These are phyloP conservation scores for Takifugu flavidus DNA, from an alignment of 2,113 vertebrate genomes.

Conservation along the genomic window DNA sequence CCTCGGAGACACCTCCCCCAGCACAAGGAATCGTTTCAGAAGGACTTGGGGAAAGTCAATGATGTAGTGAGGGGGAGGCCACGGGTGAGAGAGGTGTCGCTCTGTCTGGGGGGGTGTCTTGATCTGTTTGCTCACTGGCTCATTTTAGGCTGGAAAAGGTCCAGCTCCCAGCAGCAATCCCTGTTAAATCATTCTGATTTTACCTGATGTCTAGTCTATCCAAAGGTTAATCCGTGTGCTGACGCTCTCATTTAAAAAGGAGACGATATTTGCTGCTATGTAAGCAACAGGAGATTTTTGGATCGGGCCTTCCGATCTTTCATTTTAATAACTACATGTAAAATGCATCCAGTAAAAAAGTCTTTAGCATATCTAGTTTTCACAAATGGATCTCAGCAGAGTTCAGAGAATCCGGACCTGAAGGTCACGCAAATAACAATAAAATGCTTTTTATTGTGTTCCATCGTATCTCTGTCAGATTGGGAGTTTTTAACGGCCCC, in stretches of 20 bases:
- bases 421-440: constrained; percentile 11
- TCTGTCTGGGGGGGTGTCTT: constrained; percentile 48
- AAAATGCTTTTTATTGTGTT: constrained; percentile 17
- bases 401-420: constrained; percentile 47
- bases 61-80: constrained; percentile 57
- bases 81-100: constrained; percentile 55
- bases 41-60: constrained; percentile 58
- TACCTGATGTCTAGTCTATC: constrained; percentile 30
- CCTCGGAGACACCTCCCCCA: constrained; percentile 61
- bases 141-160: constrained; percentile 38
- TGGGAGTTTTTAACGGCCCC: constrained; percentile 35
- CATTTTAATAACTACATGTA: constrained; percentile 12
- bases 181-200: constrained; percentile 42
- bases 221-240: constrained; percentile 35
- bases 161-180: constrained; percentile 42
- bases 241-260: constrained; percentile 36
- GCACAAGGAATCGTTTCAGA: constrained; percentile 66
- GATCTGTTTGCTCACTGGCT: constrained; percentile 40
- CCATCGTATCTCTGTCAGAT: constrained; percentile 19
- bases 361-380: constrained; percentile 10
- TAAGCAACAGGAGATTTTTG: not conserved
- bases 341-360: constrained; percentile 18
- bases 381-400: constrained; percentile 50
- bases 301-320: not conserved
- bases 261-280: no score